Percentiles rank a stretch among this genome's conserved stretches.
Evolutionary conservation across 2,113 vertebrate species (phyloP).

Genomic region (Nothoprocta pentlandii): DNA sequence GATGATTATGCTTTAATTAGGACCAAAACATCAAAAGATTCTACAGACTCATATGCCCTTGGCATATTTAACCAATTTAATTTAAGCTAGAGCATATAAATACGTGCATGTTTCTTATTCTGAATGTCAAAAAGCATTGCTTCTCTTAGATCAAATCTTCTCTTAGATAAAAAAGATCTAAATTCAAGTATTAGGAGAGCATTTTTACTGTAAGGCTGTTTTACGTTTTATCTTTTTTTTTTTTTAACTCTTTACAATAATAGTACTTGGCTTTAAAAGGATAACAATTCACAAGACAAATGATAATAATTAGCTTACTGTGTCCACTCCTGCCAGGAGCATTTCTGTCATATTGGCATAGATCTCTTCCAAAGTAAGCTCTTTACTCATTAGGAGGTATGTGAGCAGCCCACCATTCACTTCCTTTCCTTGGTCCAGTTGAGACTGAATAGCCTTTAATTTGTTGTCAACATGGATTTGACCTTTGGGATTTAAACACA

Average conservation of each 20-base stretch:
- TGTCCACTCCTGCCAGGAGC: constrained; percentile 94
- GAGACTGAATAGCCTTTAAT: constrained; percentile 81
- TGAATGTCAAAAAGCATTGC: not conserved
- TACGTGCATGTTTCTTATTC: constrained; percentile 6
- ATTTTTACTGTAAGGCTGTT: not conserved
- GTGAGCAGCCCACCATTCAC: constrained; percentile 89
- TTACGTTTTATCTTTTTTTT: not conserved
- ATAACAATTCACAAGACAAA: not conserved
- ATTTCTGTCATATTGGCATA: constrained; percentile 94
- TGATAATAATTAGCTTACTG: constrained; percentile 71
- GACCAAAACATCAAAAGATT: not conserved
- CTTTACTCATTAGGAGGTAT: constrained; percentile 85
- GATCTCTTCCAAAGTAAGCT: constrained; percentile 91
- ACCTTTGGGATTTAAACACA: constrained; percentile 77
- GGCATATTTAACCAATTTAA: constrained; percentile 5
- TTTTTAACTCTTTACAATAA: not conserved
- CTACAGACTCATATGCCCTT: not conserved
- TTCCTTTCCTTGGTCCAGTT: constrained; percentile 79
- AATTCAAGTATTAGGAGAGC: not conserved
- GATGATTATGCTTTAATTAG: not conserved
- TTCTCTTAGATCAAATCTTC: not conserved
- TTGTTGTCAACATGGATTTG: constrained; percentile 88
- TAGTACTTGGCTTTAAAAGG: not conserved
- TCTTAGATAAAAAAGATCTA: not conserved
- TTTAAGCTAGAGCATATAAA: not conserved